These are phyloP conservation scores for Delphinus delphis DNA, from an alignment of 2,113 vertebrate species.

Conservation along the genomic window DNA sequence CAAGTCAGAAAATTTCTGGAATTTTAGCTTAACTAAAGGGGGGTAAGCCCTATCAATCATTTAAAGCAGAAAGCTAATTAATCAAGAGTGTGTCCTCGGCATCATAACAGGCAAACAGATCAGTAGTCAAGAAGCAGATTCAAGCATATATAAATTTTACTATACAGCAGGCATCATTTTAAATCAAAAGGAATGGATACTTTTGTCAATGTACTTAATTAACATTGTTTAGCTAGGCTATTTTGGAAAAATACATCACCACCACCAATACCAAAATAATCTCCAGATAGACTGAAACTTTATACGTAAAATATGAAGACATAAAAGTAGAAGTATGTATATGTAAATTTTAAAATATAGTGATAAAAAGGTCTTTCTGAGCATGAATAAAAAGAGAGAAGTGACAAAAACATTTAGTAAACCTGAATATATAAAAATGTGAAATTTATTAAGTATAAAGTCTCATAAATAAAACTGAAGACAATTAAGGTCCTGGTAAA, in stretches of 20 bases:
- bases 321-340: neutral
- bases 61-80: neutral
- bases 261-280: neutral
- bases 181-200: neutral
- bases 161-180: neutral
- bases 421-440: neutral
- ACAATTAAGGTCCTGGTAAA: neutral
- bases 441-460: neutral
- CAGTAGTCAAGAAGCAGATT: neutral
- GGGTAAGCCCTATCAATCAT: neutral
- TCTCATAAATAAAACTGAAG: neutral
- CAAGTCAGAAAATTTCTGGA: neutral
- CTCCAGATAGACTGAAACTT: neutral
- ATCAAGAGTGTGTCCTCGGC: neutral
- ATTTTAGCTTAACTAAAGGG: neutral
- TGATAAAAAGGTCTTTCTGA: neutral
- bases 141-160: neutral
- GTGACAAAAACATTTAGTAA: neutral
- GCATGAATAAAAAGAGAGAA: neutral
- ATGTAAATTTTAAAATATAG: neutral
- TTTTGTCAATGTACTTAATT: neutral
- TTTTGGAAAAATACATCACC: neutral
- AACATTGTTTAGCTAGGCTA: neutral
- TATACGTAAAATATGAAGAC: neutral
- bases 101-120: neutral